phyloP scores from a whole-genome alignment of 2,113 vertebrate genomes.

The Ceyx margarethae region DNA sequence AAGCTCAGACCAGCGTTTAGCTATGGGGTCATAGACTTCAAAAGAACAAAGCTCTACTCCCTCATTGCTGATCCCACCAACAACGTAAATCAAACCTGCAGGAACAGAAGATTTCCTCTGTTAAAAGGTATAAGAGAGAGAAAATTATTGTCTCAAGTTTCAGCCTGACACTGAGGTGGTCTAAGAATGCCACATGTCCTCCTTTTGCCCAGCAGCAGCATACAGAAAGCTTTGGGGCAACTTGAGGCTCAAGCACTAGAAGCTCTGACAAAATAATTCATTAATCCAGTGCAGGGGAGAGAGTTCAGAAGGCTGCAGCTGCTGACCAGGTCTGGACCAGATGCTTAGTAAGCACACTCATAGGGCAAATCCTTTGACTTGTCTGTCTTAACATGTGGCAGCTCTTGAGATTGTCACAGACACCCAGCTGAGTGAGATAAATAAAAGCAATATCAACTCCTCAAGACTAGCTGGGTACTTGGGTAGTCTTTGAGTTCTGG shows the following conservation, averaged over 20 bases:
- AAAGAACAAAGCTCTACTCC: constrained; percentile 90
- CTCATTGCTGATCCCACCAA: constrained; percentile 92
- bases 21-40: constrained; percentile 91
- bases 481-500: neutral
- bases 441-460: neutral
- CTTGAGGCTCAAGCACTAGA: neutral
- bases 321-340: neutral
- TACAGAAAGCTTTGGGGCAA: neutral
- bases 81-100: constrained; percentile 91
- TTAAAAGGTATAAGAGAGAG: neutral
- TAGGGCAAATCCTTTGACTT: neutral
- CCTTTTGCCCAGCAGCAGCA: neutral
- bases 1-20: constrained; percentile 88
- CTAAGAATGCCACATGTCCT: neutral
- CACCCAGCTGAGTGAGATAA: neutral
- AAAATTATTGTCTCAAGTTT: neutral
- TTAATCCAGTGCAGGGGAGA: neutral
- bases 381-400: neutral
- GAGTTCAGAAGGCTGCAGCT: neutral
- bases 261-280: neutral
- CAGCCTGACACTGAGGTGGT: neutral
- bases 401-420: neutral
- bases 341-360: neutral
- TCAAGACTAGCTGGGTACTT: neutral
- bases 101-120: neutral